Evolutionary conservation across 37 sponge, comb jelly and placozoan species (phyloP).

Genomic region (Oscarella lobularis): DNA sequence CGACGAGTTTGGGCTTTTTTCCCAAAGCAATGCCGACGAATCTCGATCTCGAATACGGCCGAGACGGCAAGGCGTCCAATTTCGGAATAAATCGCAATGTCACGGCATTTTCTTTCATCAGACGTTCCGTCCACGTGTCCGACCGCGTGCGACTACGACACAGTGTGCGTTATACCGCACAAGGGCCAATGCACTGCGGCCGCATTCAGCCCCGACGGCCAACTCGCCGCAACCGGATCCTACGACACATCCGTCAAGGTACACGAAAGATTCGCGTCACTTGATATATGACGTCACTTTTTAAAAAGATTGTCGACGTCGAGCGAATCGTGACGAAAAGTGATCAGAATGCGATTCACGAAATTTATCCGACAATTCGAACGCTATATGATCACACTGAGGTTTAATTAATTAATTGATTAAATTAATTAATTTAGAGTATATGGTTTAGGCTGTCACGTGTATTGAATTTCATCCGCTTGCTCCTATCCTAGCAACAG

Average conservation of each 20-base stretch:
- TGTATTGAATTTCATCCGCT: conserved; percentile 82
- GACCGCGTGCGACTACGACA: conserved; percentile 29
- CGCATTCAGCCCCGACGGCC: conserved; percentile 66
- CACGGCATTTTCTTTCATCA: neutral
- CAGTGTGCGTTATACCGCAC: conserved; percentile 61
- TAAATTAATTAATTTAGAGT: neutral
- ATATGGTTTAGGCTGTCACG: conserved; percentile 41
- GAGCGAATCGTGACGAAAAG: conserved; percentile 70
- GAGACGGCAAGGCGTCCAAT: too few species aligned
- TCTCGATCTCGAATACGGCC: too few species aligned
- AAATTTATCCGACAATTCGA: conserved; percentile 71
- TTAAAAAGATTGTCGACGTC: conserved; percentile 64
- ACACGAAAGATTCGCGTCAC: neutral
- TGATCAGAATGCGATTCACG: conserved; percentile 32
- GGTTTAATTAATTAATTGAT: conserved; percentile 7
- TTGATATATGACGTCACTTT: neutral
- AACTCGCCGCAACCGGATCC: conserved; percentile 67
- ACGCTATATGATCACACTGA: conserved; percentile 80
- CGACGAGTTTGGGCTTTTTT: too few species aligned
- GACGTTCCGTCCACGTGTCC: conserved; percentile 30
- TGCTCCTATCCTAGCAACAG: conserved; percentile 71
- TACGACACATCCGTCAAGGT: conserved; percentile 69
- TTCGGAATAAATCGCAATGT: too few species aligned
- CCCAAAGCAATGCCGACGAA: too few species aligned
- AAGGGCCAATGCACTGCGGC: conserved; percentile 57